These are phyloP conservation scores for Peromyscus aztecus DNA, from an alignment of 2,797 vertebrate species.

Conservation along the genomic window DNA sequence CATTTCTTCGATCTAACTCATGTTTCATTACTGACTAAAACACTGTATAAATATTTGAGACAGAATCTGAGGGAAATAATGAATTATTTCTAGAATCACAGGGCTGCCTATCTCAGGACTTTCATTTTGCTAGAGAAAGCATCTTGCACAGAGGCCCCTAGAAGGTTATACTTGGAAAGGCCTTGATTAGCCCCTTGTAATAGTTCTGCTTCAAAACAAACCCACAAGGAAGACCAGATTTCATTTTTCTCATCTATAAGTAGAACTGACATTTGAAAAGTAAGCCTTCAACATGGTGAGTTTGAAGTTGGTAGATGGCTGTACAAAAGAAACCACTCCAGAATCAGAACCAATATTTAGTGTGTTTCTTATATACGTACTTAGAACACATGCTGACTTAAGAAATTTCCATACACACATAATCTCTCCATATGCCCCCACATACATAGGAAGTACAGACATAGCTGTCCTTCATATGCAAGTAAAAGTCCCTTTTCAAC, in stretches of 20 bases:
- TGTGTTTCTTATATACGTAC: neutral
- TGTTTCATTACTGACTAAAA: conserved; percentile 24
- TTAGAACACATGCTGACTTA: neutral
- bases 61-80: conserved; percentile 23
- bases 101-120: conserved; percentile 2
- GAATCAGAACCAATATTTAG: neutral
- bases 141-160: neutral
- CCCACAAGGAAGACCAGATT: conserved; percentile 46
- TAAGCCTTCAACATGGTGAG: conserved; percentile 39
- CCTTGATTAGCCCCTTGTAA: conserved; percentile 57
- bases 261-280: conserved; percentile 61
- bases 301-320: conserved; percentile 15
- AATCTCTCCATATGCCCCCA: neutral
- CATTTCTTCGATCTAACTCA: neutral
- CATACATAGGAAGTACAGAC: neutral
- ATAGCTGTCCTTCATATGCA: neutral
- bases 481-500: conserved; percentile 1
- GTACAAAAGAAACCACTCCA: neutral
- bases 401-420: neutral
- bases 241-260: conserved; percentile 44
- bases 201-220: conserved; percentile 64
- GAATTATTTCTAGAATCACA: conserved; percentile 56
- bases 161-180: conserved; percentile 58
- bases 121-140: conserved; percentile 60
- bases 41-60: conserved; percentile 1